phyloP scores from a whole-genome alignment of 2,888 invertebrate species.

The Eupithecia abbreviata region DNA sequence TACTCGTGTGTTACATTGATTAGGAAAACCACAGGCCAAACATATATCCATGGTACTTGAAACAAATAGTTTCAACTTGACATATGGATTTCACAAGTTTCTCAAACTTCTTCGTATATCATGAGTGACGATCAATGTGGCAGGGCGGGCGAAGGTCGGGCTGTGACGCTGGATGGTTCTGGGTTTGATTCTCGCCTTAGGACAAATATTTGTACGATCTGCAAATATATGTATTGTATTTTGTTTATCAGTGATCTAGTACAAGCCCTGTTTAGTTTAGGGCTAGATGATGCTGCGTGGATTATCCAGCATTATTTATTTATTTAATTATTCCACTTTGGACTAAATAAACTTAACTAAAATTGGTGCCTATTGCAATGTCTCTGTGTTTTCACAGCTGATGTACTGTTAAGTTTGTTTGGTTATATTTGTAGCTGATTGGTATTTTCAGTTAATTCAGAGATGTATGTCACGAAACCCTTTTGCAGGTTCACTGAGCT shows the following conservation, averaged over 20 bases:
- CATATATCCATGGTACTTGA: neutral
- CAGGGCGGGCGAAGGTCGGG: too few species aligned
- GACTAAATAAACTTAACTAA: neutral
- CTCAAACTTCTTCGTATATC: neutral
- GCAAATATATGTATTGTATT: too few species aligned
- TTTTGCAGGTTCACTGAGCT: neutral
- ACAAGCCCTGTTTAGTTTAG: too few species aligned
- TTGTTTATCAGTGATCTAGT: too few species aligned
- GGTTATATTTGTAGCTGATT: neutral
- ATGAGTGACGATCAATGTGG: too few species aligned
- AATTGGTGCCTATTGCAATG: too few species aligned
- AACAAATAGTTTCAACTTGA: neutral
- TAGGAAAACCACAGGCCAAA: neutral
- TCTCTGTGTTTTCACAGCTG: too few species aligned
- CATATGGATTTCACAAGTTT: neutral
- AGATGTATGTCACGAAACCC: neutral
- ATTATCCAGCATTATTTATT: too few species aligned
- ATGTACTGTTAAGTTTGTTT: neutral
- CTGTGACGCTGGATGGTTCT: too few species aligned
- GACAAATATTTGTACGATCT: too few species aligned
- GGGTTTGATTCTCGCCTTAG: too few species aligned
- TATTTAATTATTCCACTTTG: neutral
- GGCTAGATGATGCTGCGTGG: too few species aligned
- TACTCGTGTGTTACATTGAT: neutral
- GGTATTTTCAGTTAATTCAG: neutral